Base-by-base conservation (phyloP, 2,888 invertebrate genomes). In the Cactoblastis cactorum region DNA sequence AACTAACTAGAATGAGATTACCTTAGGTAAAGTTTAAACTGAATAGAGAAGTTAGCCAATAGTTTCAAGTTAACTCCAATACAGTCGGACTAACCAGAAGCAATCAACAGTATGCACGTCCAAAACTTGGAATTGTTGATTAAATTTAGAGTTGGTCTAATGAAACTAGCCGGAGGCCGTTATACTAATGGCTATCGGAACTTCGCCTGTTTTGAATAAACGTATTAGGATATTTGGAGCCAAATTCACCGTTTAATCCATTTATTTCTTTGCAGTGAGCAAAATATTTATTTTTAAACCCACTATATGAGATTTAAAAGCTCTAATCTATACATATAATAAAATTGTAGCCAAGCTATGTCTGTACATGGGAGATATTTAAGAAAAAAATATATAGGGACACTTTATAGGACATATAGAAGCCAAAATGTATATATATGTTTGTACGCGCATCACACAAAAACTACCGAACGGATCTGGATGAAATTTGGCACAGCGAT, bases 121-220 rank as follows among this genome's bases (percentile, higher is more conserved):
- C 57, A 74, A 82, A 74, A 82, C 79, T 81, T 80, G 62, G 67
- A 61, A 60, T 59, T 58, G 66, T 70, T 78, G 81, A 83, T 83
- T 82, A 80, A 83, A 82, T 83, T 82, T 74, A 69, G 71, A 83
- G 77, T 79, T 53, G 50, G 58, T 59, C 67, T 67, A 66, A 69
- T 69, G 63, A 61, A 61, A 61, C 53, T 51, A 54, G 56, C 49
- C 49, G 43, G 18, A 9, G 41, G 34, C 38, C 24, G 47, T 48
- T 48, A 48, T 48, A 37, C 47, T 48, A 28, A 48, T 37, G 38
- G 4, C 37, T 28, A 37, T 38, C 22, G 37, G 37, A 48, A 48
- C 35, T 48, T 48, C 12, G 38, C 15, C 47, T 48, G 24, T 22
- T 48, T 48, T 48, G 47, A 48, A 38, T 48, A 48, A 48, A 48